Percentiles rank a stretch among this genome's conserved stretches.
Conservation (phyloP, 2,113 vertebrate genomes). For the Chiloscyllium plagiosum region DNA sequence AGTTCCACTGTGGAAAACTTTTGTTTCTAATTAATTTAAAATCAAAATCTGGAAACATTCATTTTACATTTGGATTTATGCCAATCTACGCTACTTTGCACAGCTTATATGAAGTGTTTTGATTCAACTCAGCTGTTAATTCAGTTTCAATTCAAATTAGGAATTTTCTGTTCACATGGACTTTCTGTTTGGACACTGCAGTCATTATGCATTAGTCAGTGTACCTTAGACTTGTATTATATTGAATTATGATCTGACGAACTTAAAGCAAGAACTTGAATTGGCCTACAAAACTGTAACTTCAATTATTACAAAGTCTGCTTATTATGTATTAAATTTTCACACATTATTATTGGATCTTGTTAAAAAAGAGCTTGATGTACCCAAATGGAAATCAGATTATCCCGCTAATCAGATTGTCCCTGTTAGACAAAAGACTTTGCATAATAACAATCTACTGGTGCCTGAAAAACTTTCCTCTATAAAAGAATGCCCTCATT, state of each 20-base stretch:
- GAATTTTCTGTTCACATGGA: neutral
- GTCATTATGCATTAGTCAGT: neutral
- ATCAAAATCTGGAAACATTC: slow-evolving; percentile 32
- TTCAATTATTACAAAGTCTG: neutral
- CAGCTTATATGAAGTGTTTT: slow-evolving; percentile 27
- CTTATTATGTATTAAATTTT: neutral
- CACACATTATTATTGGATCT: neutral
- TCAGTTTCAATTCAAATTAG: slow-evolving; percentile 29
- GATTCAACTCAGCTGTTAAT: slow-evolving; percentile 33
- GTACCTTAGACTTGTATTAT: neutral
- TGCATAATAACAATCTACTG: neutral
- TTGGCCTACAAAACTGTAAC: neutral
- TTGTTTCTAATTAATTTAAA: slow-evolving; percentile 30
- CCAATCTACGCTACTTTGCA: slow-evolving; percentile 15
- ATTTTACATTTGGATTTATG: slow-evolving; percentile 13
- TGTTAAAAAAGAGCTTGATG: neutral
- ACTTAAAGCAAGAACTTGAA: neutral
- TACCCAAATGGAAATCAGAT: neutral
- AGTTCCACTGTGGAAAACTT: slow-evolving; percentile 32
- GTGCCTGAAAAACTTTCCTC: neutral
- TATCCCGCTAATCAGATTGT: neutral
- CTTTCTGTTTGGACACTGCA: neutral
- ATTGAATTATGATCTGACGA: neutral
- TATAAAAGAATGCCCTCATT: slow-evolving; percentile 19
- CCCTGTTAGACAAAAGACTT: neutral